Evolutionary conservation across 1,140 invertebrate genomes (phyloP).

Genomic region (Metaphire vulgaris): DNA sequence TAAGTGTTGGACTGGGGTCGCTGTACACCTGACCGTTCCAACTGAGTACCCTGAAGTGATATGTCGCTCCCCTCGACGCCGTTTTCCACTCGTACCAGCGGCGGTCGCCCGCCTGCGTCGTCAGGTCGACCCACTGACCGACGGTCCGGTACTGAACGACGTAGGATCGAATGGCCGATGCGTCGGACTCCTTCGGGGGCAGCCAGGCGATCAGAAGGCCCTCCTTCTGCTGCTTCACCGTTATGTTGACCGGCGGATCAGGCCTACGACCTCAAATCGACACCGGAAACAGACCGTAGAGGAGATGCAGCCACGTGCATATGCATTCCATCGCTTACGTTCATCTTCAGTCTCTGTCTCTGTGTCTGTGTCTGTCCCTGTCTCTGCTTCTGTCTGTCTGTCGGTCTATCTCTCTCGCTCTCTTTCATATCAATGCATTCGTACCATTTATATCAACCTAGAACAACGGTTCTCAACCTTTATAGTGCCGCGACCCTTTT

Average conservation of each 20-base stretch:
- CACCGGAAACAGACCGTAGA: too few relatives aligned
- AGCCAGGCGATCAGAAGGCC: constrained; percentile 56
- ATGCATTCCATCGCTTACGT: too few relatives aligned
- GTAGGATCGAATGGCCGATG: constrained; percentile 70
- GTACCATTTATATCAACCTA: too few relatives aligned
- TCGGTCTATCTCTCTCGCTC: too few relatives aligned
- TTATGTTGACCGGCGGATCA: not conserved
- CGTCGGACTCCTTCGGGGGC: constrained; percentile 57
- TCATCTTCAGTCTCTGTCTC: too few relatives aligned
- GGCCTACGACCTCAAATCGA: too few relatives aligned
- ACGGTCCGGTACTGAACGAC: constrained; percentile 75
- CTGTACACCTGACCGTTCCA: not conserved
- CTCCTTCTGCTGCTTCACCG: not conserved
- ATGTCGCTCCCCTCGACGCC: constrained; percentile 24
- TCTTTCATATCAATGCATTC: too few relatives aligned
- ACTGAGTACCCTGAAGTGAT: constrained; percentile 22
- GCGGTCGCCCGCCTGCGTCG: constrained; percentile 79
- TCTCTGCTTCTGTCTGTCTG: too few relatives aligned
- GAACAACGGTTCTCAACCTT: too few relatives aligned
- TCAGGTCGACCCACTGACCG: constrained; percentile 72
- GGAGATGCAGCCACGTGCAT: too few relatives aligned
- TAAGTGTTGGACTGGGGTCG: not conserved
- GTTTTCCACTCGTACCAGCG: constrained; percentile 51
- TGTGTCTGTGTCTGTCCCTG: too few relatives aligned
- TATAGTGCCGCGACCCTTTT: too few relatives aligned